Conservation (phyloP, 1,140 invertebrate species). For the Andricus grossulariae region DNA sequence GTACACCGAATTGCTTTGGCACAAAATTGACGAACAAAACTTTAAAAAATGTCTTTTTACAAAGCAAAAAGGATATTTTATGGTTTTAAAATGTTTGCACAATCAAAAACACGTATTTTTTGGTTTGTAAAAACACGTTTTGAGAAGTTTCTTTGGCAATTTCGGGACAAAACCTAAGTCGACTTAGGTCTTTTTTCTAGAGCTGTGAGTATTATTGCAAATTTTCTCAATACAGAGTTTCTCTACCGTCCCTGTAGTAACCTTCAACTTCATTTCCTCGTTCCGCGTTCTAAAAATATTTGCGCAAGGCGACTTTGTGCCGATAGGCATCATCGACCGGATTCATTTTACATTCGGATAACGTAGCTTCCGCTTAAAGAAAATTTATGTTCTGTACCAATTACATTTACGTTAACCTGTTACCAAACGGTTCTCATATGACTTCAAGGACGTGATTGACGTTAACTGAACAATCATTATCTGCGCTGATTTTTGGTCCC, state of each 20-base stretch:
- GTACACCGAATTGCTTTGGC: too few species aligned
- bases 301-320: slow-evolving; percentile 39
- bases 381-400: not conserved
- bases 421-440: not conserved
- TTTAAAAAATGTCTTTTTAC: too few species aligned
- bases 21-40: too few species aligned
- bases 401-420: not conserved
- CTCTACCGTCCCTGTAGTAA: slow-evolving; percentile 27
- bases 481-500: not conserved
- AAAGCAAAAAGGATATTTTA: too few species aligned
- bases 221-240: slow-evolving; percentile 23
- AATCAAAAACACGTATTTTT: too few species aligned
- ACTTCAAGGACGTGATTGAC: slow-evolving; percentile 7
- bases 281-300: slow-evolving; percentile 56
- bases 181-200: too few species aligned
- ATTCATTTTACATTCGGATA: slow-evolving; percentile 51
- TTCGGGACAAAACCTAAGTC: too few species aligned
- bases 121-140: too few species aligned
- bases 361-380: slow-evolving; percentile 44
- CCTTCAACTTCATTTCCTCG: slow-evolving; percentile 55
- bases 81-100: too few species aligned
- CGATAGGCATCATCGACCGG: slow-evolving; percentile 47
- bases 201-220: not conserved
- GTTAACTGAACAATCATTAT: slow-evolving; percentile 17
- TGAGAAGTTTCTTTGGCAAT: too few species aligned